phyloP scores from a whole-genome alignment of 2,888 invertebrate genomes.

The Siphlonurus alternatus region DNA sequence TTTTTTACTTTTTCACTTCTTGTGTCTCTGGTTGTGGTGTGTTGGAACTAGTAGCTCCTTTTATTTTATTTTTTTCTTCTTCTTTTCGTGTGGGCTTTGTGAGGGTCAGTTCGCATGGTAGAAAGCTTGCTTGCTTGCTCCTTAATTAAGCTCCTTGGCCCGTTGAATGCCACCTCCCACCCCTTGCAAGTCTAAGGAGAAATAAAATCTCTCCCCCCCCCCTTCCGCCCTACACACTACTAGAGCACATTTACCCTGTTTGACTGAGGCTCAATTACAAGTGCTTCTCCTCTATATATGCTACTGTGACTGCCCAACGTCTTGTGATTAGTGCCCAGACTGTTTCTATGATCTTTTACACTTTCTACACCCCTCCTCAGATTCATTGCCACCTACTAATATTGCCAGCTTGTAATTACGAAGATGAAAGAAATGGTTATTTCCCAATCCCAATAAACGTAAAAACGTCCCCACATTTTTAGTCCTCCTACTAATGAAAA shows the following conservation, averaged over 20 bases:
- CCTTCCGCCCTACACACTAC: not conserved
- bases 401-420: not conserved
- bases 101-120: not conserved
- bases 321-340: not conserved
- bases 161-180: not conserved
- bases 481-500: no score
- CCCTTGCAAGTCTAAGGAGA: not conserved
- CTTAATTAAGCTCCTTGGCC: constrained; percentile 3
- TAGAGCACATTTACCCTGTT: no score
- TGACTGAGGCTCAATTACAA: not conserved
- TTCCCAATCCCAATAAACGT: not conserved
- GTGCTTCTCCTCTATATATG: not conserved
- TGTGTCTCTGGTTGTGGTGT: not conserved
- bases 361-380: not conserved
- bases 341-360: not conserved
- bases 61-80: not conserved
- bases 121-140: not conserved
- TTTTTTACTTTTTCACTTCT: not conserved
- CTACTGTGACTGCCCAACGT: not conserved
- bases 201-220: not conserved
- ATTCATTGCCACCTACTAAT: not conserved
- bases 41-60: not conserved
- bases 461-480: no score
- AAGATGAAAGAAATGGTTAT: not conserved
- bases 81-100: not conserved